phyloP scores from a whole-genome alignment of 2,113 vertebrate species.

The Pituophis catenifer region DNA sequence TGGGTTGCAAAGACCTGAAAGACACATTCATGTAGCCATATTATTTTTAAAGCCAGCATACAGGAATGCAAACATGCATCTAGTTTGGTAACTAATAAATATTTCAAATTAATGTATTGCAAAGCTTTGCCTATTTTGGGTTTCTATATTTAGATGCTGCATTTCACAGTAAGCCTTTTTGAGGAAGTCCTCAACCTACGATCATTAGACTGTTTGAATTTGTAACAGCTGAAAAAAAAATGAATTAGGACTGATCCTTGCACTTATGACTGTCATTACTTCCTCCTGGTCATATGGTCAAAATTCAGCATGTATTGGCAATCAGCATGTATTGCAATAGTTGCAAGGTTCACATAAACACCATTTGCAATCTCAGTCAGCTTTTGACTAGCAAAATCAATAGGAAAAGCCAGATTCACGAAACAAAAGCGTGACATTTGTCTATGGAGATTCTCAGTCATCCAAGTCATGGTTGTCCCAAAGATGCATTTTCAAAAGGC shows the following conservation, averaged over 20 bases:
- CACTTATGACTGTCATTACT: neutral
- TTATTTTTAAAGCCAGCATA: neutral
- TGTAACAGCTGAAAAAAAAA: neutral
- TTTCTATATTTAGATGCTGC: neutral
- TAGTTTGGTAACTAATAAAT: neutral
- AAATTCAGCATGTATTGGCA: neutral
- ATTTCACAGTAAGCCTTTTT: neutral
- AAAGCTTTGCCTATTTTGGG: neutral
- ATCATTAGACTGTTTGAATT: neutral
- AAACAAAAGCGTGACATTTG: too few relatives aligned
- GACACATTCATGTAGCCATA: neutral
- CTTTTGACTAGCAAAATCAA: too few relatives aligned
- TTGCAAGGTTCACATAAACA: too few relatives aligned
- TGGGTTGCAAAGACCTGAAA: constrained; percentile 11
- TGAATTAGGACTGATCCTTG: neutral
- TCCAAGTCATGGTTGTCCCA: too few relatives aligned
- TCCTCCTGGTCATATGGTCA: neutral
- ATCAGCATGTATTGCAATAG: neutral
- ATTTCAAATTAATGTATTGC: neutral
- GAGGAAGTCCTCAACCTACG: neutral
- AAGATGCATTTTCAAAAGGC: too few relatives aligned
- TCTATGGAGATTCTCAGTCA: too few relatives aligned
- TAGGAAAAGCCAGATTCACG: neutral
- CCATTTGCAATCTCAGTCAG: too few relatives aligned
- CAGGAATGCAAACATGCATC: neutral